Evolutionary conservation across 2,113 vertebrate genomes (phyloP), one percentile per base, ranked within the genome.

Genomic region (Campylomormyrus numenius): DNA sequence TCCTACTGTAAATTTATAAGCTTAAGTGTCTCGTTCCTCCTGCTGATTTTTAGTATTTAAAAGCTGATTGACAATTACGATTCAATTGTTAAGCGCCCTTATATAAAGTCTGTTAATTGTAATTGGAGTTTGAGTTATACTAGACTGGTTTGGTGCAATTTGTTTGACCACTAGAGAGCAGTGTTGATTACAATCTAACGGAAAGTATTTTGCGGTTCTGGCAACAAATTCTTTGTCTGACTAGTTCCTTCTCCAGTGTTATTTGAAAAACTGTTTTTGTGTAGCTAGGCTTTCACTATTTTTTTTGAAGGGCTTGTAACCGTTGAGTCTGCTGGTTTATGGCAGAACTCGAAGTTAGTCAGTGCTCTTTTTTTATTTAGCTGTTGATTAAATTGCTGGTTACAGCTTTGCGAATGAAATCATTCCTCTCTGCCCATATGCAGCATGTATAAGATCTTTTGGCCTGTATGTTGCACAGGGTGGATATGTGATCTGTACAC

Each of bases 81-180:
- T 56, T 56, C 53, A 56, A 9, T n/a, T 66, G 58, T 62, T n/a
- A n/a, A n/a, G 21, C 21, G 9, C 56, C 56, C 24, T 62, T 27
- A 3, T 27, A 66, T 27, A 66, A 66, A 66, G 8, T 10, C 58
- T 62, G 21, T 62, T 62, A 3, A 27, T 27, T 62, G 3, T 52
- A 52, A 52, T 7, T 62, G 8, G 8, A 10, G 45, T 31, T 86
- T 52, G 9, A n/a, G 24, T 49, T 52, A 1, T 50, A n/a, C 45
- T 21, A 84, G 42, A 42, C 70, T 77, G 70, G 13, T 17, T 77
- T 84, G 17, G 3, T 46, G 19, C 83, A 85, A 11, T 46, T 15
- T 84, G 3, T 42, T 48, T 48, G 42, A 27, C 92, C 93, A 94
- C 92, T 89, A 93, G 93, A 92, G 91, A 93, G 92, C 89, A 91